phyloP scores from a whole-genome alignment of 2,797 vertebrate genomes.

The Craterocephalus amniculus region DNA sequence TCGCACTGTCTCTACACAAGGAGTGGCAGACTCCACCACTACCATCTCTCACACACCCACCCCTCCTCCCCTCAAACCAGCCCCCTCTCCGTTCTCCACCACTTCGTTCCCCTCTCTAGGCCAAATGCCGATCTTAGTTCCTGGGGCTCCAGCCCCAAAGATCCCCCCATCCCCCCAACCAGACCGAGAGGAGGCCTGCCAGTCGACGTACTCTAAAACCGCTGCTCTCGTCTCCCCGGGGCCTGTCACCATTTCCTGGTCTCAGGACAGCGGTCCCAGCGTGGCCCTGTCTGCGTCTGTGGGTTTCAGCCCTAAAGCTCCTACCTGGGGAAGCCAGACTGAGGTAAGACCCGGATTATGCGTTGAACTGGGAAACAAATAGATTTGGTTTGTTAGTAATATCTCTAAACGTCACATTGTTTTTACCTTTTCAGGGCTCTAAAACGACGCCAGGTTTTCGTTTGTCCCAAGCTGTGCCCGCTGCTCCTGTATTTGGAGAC shows the following conservation, averaged over 20 bases:
- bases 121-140: slow-evolving; percentile 85
- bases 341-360: slow-evolving; percentile 86
- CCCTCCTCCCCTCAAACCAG: slow-evolving; percentile 84
- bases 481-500: slow-evolving; percentile 86
- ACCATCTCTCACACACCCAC: slow-evolving; percentile 76
- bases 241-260: slow-evolving; percentile 83
- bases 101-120: slow-evolving; percentile 86
- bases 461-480: slow-evolving; percentile 67
- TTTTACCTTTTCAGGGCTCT: slow-evolving; percentile 81
- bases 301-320: slow-evolving; percentile 85
- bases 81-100: slow-evolving; percentile 90
- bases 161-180: slow-evolving; percentile 64
- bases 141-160: slow-evolving; percentile 79
- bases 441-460: slow-evolving; percentile 84
- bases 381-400: background rate
- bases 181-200: slow-evolving; percentile 85
- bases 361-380: background rate
- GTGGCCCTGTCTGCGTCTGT: slow-evolving; percentile 80
- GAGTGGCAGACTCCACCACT: slow-evolving; percentile 82
- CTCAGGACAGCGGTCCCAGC: slow-evolving; percentile 84
- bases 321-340: slow-evolving; percentile 83
- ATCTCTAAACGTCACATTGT: slow-evolving; percentile 1
- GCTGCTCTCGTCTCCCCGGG: slow-evolving; percentile 85
- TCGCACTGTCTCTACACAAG: slow-evolving; percentile 87
- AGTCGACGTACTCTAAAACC: slow-evolving; percentile 83